Conservation (phyloP, 2,797 vertebrate species). For the Hylomyscus alleni region DNA sequence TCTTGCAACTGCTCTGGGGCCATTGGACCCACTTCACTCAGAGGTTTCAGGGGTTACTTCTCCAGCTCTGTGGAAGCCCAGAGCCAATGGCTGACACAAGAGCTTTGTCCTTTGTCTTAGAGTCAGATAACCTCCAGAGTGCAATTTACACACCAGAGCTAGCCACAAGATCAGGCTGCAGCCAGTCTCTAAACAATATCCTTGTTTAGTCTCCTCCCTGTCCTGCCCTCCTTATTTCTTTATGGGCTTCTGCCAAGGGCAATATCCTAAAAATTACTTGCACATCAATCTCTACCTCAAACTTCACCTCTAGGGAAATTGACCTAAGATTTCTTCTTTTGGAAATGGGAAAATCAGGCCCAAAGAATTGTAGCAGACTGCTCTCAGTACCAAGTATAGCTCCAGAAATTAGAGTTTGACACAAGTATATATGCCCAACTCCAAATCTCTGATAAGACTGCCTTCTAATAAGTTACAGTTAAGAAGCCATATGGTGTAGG, state of each 20-base stretch:
- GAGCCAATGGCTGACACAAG: background rate
- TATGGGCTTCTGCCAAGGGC: background rate
- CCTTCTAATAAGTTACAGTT: background rate
- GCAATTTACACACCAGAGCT: background rate
- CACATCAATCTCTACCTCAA: background rate
- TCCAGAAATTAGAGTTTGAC: background rate
- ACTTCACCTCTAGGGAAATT: background rate
- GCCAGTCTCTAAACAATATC: background rate
- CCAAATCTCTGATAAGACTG: background rate
- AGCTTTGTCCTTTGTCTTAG: background rate
- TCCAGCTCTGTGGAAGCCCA: background rate
- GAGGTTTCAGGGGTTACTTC: background rate
- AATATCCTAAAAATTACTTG: background rate
- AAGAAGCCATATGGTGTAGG: background rate
- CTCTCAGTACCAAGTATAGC: background rate
- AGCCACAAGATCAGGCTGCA: background rate
- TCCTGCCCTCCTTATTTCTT: background rate
- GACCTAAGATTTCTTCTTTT: background rate
- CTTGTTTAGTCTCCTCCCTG: background rate
- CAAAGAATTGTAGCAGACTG: background rate
- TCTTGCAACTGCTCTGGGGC: background rate
- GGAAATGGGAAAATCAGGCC: background rate
- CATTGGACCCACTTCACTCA: background rate
- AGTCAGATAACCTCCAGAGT: background rate
- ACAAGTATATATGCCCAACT: background rate